Base-by-base conservation (phyloP, 2,888 invertebrate genomes). In the Horisme vitalbata region DNA sequence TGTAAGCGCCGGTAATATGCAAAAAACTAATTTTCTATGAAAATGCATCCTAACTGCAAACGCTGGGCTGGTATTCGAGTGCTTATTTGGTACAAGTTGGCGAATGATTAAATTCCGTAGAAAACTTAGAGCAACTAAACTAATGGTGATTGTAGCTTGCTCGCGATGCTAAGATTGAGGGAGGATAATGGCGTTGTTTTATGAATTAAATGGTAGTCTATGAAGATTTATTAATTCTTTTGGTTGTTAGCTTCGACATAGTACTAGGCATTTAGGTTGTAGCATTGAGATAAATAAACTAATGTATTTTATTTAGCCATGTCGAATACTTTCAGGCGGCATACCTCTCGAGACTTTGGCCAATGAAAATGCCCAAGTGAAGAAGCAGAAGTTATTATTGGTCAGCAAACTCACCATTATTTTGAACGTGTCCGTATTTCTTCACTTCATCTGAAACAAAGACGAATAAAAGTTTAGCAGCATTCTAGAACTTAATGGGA, bases 391-490 rank as follows among this genome's bases (percentile, higher is more conserved):
- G n/a, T n/a, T n/a, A n/a, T 6, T 12, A 28, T 8, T 13, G n/a
- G 28, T 13, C 31, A 18, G 24, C 35, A 36, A 13, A 31, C 39
- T 49, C 26, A 56, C 50, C 56, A 48, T 39, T 45, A 24, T 41
- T 45, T 18, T 11, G 5, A 21, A 31, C 27, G 18, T 26, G 5
- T 27, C 18, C 20, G 27, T 27, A 20, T 28, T 24, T 32, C 33
- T 32, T 33, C 27, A 48, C 12, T 38, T 48, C 45, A 71, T 66
- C 71, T 71, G 68, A 39, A 69, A 69, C 63, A 65, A 67, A 47
- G 21, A 37, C 39, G 36, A 55, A 30, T 7, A 11, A 23, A 44
- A 14, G 11, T 44, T 38, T 20, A 45, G 20, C 12, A 15, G 8
- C 26, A 10, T 15, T 31, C 15, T 15, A 26, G 27, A 43, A n/a